phyloP scores from a whole-genome alignment of 2,797 vertebrate species.

The Myoxocephalus aenaeus region DNA sequence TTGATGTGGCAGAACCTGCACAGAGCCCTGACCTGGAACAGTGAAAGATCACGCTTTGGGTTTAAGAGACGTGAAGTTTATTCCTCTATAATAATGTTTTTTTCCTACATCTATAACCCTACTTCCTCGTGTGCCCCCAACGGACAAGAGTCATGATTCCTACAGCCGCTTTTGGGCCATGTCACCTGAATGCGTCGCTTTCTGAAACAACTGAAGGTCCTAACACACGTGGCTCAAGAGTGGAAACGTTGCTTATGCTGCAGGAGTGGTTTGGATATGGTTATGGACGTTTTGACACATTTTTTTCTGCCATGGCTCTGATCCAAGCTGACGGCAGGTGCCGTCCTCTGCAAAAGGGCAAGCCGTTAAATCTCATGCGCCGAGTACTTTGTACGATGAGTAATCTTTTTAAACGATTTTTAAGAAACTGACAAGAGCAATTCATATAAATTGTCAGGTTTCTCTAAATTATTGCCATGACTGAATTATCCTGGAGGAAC shows the following conservation, averaged over 20 bases:
- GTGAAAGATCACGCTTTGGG: not conserved
- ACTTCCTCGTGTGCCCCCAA: not conserved
- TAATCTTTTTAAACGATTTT: not conserved
- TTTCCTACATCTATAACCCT: not conserved
- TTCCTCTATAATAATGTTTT: not conserved
- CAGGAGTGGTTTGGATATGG: not conserved
- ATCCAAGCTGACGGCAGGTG: not conserved
- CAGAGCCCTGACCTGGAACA: not conserved
- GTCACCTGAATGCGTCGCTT: not conserved
- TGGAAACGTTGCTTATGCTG: too few species aligned
- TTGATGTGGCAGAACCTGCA: not conserved
- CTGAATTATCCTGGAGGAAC: slow-evolving; percentile 24
- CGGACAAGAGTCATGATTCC: too few species aligned
- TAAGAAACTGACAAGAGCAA: not conserved
- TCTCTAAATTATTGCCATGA: slow-evolving; percentile 26
- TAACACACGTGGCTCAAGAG: not conserved
- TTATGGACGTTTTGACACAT: not conserved
- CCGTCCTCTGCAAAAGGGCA: not conserved
- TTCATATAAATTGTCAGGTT: slow-evolving; percentile 7
- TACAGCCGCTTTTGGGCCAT: not conserved
- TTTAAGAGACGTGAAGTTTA: not conserved
- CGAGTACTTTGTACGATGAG: not conserved
- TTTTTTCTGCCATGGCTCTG: not conserved
- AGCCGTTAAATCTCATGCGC: not conserved
- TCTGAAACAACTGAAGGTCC: not conserved